Conservation (phyloP, 2,888 invertebrate genomes). For the Eudasyphora cyanicolor region DNA sequence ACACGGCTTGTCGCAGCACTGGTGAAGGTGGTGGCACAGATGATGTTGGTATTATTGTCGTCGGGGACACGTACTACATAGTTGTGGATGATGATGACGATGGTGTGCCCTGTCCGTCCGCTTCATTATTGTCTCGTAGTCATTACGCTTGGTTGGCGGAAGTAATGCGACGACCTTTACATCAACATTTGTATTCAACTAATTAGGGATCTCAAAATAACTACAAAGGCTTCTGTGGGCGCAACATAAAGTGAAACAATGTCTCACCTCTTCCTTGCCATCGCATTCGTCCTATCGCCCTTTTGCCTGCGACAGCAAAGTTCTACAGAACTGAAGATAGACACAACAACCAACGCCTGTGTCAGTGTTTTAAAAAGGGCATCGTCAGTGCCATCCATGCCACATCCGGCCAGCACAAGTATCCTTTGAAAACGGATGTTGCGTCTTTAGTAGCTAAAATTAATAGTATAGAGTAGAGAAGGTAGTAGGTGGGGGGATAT, state of each 20-base stretch:
- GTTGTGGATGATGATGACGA: background rate
- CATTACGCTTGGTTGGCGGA: conserved; percentile 54
- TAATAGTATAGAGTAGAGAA: background rate
- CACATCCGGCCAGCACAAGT: background rate
- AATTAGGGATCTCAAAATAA: conserved; percentile 46
- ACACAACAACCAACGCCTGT: background rate
- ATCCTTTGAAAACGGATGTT: conserved; percentile 9
- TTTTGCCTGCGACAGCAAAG: too few relatives aligned
- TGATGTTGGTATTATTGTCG: background rate
- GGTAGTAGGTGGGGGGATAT: too few relatives aligned
- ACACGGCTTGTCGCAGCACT: background rate
- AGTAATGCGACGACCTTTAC: conserved; percentile 54
- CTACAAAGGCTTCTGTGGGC: conserved; percentile 39
- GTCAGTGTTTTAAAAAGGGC: background rate
- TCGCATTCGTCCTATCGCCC: background rate
- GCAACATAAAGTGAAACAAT: conserved; percentile 44
- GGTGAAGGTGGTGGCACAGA: background rate
- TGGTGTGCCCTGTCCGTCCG: conserved; percentile 27
- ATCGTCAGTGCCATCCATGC: too few relatives aligned
- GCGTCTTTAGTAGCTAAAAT: background rate
- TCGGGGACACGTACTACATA: too few relatives aligned
- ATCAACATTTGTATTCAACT: conserved; percentile 53
- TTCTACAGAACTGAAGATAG: background rate
- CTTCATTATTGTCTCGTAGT: conserved; percentile 44
- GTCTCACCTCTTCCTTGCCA: conserved; percentile 22